Evolutionary conservation across 2,888 invertebrate genomes (phyloP).

Genomic region (Cataglyphis cursor): DNA sequence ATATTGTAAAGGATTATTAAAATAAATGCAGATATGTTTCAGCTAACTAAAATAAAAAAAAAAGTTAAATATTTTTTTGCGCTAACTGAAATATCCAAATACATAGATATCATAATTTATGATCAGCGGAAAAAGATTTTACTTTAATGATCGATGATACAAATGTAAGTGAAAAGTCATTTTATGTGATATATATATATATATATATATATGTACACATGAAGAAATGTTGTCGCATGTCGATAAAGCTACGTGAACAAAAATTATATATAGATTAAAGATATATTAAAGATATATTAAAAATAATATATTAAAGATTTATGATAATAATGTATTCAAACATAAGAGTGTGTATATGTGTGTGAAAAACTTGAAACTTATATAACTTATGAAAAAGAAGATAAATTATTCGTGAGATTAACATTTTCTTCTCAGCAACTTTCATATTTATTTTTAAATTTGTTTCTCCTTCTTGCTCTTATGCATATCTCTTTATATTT

Average conservation of each 20-base stretch:
- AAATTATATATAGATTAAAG: neutral
- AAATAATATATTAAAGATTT: neutral
- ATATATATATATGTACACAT: neutral
- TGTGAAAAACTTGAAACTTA: neutral
- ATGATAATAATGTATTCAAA: neutral
- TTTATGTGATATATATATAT: neutral
- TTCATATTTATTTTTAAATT: neutral
- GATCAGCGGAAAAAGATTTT: too few species aligned
- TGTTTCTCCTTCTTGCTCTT: neutral
- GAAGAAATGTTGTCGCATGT: neutral
- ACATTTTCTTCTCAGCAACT: neutral
- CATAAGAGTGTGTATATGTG: too few species aligned
- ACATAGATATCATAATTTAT: neutral
- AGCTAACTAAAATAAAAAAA: neutral
- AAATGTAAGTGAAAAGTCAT: neutral
- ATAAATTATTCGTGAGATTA: constrained; percentile 22
- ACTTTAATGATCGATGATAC: neutral
- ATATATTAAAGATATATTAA: too few species aligned
- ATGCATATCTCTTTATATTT: neutral
- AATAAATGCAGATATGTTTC: neutral
- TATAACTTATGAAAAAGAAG: neutral
- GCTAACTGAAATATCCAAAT: neutral
- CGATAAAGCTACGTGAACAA: neutral
- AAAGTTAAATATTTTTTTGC: neutral
- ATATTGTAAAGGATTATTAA: neutral